A percentile compares a stretch with the other conserved stretches of the same genome.
These are phyloP conservation scores for Julus scanicus DNA, from an alignment of 2,888 invertebrate genomes.

Conservation along the genomic window DNA sequence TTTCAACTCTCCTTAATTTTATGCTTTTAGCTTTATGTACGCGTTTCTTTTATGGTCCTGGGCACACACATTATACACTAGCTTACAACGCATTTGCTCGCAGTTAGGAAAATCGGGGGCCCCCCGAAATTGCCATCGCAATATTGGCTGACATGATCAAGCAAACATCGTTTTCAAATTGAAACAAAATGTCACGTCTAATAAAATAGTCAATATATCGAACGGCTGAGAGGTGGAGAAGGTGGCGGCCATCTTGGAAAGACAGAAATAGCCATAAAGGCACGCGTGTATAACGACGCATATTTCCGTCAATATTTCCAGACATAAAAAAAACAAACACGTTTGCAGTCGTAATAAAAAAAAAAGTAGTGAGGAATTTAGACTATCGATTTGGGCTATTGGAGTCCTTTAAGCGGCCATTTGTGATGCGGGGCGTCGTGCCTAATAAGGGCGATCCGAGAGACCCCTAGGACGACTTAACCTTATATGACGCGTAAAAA, in stretches of 20 bases:
- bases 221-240: neutral
- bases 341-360: slow-evolving; percentile 32
- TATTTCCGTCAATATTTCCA: slow-evolving; percentile 41
- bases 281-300: slow-evolving; percentile 14
- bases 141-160: slow-evolving; percentile 32
- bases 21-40: neutral
- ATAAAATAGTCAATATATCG: slow-evolving; percentile 42
- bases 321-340: slow-evolving; percentile 18
- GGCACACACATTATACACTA: neutral
- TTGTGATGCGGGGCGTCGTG: slow-evolving; percentile 31
- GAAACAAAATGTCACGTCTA: slow-evolving; percentile 38
- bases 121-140: slow-evolving; percentile 19
- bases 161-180: slow-evolving; percentile 42
- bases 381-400: slow-evolving; percentile 22
- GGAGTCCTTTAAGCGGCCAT: neutral
- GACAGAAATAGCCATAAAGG: slow-evolving; percentile 13
- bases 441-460: slow-evolving; percentile 20
- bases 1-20: neutral
- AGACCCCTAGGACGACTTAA: neutral
- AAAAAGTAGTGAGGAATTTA: slow-evolving; percentile 11
- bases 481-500: too few relatives aligned
- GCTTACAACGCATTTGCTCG: neutral
- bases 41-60: slow-evolving; percentile 25
- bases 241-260: slow-evolving; percentile 6
- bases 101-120: slow-evolving; percentile 7